Percentiles rank a stretch among this genome's conserved stretches.
phyloP scores from a whole-genome alignment of 2,113 vertebrate species.

The Bujurquina vittata region DNA sequence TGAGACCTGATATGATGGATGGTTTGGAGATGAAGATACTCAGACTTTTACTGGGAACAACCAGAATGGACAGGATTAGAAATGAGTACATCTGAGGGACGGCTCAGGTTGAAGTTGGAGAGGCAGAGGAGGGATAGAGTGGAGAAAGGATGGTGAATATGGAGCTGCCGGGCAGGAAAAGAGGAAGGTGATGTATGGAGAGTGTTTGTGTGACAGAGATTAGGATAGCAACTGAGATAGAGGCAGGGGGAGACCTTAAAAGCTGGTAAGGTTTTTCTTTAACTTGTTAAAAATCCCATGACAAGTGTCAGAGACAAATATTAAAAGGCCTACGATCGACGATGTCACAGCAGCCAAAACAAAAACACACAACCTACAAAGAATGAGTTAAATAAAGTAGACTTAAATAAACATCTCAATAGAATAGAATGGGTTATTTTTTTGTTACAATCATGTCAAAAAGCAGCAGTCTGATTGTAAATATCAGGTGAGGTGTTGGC shows the following conservation, averaged over 20 bases:
- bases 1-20: no score
- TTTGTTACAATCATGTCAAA: no score
- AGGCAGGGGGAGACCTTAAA: neutral
- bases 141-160: neutral
- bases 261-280: no score
- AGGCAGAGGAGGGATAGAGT: neutral
- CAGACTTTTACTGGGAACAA: no score
- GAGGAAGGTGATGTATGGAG: neutral
- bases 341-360: neutral
- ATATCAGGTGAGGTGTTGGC: neutral
- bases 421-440: neutral
- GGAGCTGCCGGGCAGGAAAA: neutral
- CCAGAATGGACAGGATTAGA: no score
- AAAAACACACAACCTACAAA: neutral
- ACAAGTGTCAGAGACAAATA: no score
- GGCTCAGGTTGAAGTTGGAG: no score
- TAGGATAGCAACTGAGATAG: neutral
- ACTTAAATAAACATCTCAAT: neutral
- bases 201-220: neutral
- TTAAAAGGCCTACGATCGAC: no score
- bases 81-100: no score
- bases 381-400: neutral
- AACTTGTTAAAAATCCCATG: no score
- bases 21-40: no score
- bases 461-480: neutral